Percentiles rank a stretch among this genome's conserved stretches.
Evolutionary conservation across 2,797 vertebrate genomes (phyloP).

Genomic region (Mastacembelus armatus): DNA sequence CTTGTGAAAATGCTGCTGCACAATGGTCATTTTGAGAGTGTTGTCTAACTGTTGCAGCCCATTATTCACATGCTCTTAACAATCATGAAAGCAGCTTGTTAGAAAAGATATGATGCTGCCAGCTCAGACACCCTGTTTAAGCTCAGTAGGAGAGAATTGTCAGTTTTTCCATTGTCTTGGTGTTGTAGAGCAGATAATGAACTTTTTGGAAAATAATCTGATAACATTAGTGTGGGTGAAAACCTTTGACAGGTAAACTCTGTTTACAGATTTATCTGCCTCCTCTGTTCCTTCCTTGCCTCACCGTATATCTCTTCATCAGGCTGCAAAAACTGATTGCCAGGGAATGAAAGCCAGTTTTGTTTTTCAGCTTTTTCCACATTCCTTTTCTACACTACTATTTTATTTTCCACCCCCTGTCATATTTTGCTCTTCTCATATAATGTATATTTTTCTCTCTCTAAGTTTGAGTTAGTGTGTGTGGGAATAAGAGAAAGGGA

Average conservation of each 20-base stretch:
- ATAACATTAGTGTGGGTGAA: conserved; percentile 21
- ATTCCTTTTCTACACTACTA: conserved; percentile 16
- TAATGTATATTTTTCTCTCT: conserved; percentile 38
- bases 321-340: conserved; percentile 36
- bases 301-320: conserved; percentile 33
- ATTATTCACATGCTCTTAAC: background rate
- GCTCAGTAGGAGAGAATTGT: background rate
- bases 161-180: background rate
- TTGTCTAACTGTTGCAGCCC: background rate
- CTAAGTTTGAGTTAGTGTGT: conserved; percentile 17
- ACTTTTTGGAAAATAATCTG: conserved; percentile 23
- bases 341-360: conserved; percentile 40
- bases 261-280: conserved; percentile 36
- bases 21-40: too few relatives aligned
- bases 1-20: background rate
- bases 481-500: conserved; percentile 42
- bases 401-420: conserved; percentile 31
- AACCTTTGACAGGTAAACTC: conserved; percentile 37
- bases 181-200: background rate
- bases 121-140: background rate
- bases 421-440: conserved; percentile 44
- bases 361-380: conserved; percentile 26
- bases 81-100: conserved; percentile 4
- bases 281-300: conserved; percentile 9
- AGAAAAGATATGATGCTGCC: background rate